phyloP scores from a whole-genome alignment of 2,888 invertebrate genomes.

The Cheilosia impressa region DNA sequence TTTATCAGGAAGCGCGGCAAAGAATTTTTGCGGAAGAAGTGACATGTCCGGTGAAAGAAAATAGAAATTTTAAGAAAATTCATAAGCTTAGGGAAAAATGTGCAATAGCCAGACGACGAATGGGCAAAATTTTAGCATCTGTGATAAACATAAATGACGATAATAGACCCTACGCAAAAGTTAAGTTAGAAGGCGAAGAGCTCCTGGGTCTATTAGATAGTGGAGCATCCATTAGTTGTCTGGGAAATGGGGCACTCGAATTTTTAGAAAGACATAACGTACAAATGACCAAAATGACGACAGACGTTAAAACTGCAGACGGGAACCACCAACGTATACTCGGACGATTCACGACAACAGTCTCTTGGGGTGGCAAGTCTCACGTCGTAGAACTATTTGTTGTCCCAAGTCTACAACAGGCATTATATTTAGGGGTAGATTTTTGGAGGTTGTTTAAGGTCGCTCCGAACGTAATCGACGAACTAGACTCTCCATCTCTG shows the following conservation, averaged over 20 bases:
- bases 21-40: constrained; percentile 5
- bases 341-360: no score
- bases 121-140: background rate
- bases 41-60: background rate
- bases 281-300: background rate
- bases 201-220: constrained; percentile 9
- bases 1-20: background rate
- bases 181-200: background rate
- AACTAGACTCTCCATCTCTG: no score
- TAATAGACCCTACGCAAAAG: constrained; percentile 17
- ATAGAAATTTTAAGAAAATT: background rate
- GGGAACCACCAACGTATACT: no score
- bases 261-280: background rate
- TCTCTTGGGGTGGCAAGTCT: no score
- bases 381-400: no score
- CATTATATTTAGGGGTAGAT: no score
- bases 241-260: constrained; percentile 9
- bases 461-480: no score
- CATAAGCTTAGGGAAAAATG: background rate
- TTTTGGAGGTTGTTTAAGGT: no score
- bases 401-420: no score
- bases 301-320: background rate
- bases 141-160: constrained; percentile 14
- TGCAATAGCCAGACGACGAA: background rate
- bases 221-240: constrained; percentile 4